phyloP scores from a whole-genome alignment of 2,113 vertebrate genomes.

The Sprattus sprattus region DNA sequence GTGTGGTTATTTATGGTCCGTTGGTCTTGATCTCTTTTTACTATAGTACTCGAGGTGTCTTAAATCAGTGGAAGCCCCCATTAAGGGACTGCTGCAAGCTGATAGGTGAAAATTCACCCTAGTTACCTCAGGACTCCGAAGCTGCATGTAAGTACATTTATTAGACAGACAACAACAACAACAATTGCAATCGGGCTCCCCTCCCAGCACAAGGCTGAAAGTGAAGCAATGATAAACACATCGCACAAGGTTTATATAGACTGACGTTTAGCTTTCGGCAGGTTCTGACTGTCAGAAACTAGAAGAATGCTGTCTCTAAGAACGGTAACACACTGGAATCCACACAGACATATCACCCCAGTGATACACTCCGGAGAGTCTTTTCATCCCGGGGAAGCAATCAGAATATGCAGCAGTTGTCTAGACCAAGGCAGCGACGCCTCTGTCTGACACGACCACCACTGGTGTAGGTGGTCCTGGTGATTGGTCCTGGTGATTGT shows the following conservation, averaged over 20 bases:
- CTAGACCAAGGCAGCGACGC: neutral
- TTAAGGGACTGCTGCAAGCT: neutral
- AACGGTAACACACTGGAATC: neutral
- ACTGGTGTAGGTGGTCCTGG: neutral
- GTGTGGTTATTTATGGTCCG: neutral
- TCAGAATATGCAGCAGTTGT: neutral
- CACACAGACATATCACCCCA: neutral
- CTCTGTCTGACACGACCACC: neutral
- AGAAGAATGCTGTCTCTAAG: neutral
- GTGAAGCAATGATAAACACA: too few relatives aligned
- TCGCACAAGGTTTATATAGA: too few relatives aligned
- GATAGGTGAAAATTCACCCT: too few relatives aligned
- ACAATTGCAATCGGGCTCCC: too few relatives aligned
- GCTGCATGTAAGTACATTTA: too few relatives aligned
- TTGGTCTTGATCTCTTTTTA: neutral
- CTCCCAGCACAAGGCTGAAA: too few relatives aligned
- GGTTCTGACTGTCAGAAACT: neutral
- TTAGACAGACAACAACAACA: too few relatives aligned
- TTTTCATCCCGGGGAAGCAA: slow-evolving; percentile 1
- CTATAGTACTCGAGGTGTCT: neutral
- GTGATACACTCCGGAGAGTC: neutral
- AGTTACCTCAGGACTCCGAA: too few relatives aligned
- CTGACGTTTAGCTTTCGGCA: too few relatives aligned
- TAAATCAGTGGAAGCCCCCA: too few relatives aligned
- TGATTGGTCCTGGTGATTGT: neutral